These are phyloP conservation scores for Nomada ferruginata DNA, from an alignment of 2,888 invertebrate genomes.

Conservation along the genomic window DNA sequence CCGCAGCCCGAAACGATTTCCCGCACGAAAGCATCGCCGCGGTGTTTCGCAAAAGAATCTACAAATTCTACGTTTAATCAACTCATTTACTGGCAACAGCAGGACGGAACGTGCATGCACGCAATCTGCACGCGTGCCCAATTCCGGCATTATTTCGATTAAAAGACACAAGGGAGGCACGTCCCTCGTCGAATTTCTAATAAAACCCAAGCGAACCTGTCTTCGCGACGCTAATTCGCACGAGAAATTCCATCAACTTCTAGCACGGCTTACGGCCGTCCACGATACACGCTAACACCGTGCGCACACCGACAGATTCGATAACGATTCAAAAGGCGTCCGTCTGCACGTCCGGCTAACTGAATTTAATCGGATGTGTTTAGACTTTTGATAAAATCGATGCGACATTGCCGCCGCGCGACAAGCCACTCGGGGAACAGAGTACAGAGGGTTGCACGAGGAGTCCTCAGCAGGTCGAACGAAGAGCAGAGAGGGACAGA, in stretches of 20 bases:
- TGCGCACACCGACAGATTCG: not conserved
- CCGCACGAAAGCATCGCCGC: not conserved
- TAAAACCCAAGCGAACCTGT: conserved; percentile 20
- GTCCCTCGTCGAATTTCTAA: conserved; percentile 25
- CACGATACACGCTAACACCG: too few species aligned
- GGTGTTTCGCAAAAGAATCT: not conserved
- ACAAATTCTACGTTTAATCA: conserved; percentile 51
- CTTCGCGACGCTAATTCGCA: conserved; percentile 21
- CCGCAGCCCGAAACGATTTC: not conserved
- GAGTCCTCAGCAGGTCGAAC: conserved; percentile 6
- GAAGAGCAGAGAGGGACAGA: not conserved
- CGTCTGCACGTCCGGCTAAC: conserved; percentile 18
- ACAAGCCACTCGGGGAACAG: conserved; percentile 23
- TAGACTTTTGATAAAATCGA: conserved; percentile 69
- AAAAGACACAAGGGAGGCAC: not conserved
- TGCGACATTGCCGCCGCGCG: conserved; percentile 47
- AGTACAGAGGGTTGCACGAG: not conserved
- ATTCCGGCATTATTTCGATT: conserved; percentile 17
- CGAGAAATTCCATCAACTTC: conserved; percentile 30
- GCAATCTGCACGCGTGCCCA: not conserved
- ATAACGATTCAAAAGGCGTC: conserved; percentile 21
- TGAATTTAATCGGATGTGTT: conserved; percentile 64
- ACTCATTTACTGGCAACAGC: conserved; percentile 32
- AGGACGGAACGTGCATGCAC: conserved; percentile 24
- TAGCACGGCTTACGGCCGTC: not conserved